Evolutionary conservation across 2,797 vertebrate genomes (phyloP), one percentile per base, ranked within the genome.

Genomic region (Onychomys torridus): DNA sequence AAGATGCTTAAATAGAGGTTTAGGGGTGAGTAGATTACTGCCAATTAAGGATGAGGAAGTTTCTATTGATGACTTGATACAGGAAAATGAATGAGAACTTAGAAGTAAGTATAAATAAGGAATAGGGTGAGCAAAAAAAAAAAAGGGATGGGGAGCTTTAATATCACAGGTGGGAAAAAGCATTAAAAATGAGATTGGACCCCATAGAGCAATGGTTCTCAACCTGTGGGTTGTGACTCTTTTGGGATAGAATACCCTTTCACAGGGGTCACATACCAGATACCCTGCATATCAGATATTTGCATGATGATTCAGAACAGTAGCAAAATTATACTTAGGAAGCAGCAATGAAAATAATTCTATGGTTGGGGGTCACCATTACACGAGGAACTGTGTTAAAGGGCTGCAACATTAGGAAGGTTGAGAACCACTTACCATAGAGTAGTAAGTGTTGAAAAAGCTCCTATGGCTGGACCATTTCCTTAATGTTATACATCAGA

Each of bases 91-190:
- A 19, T 93, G 37, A 6, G 9, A 76, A 61, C 65, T 94, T 92
- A 96, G 59, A 94, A 96, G 87, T 83, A 63, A 89, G n/a, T n/a
- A 4, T 93, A 59, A 71, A 79, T 71, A 55, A 40, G n/a, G 10
- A 78, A 76, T 6, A 69, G 19, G 16, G 10, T 9, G 43, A 73
- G 2, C 61, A 61, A 14, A 52, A 52, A 52, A 93, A n/a, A 71
- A 84, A 27, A 78, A 27, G 78, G 21, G 7, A 13, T 13, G 4
- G n/a, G 32, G 69, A n/a, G 29, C 91, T 40, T 96, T 84, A 37
- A 3, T 88, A n/a, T n/a, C 27, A 63, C 25, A 83, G 57, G 32
- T 4, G 90, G 65, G 13, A 79, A n/a, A 37, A 19, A 86, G 14
- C 37, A 82, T 71, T 6, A 52, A 52, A 73, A 73, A 43, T 81